Base-by-base conservation (phyloP, 2,888 invertebrate genomes). In the Dioctria linearis region DNA sequence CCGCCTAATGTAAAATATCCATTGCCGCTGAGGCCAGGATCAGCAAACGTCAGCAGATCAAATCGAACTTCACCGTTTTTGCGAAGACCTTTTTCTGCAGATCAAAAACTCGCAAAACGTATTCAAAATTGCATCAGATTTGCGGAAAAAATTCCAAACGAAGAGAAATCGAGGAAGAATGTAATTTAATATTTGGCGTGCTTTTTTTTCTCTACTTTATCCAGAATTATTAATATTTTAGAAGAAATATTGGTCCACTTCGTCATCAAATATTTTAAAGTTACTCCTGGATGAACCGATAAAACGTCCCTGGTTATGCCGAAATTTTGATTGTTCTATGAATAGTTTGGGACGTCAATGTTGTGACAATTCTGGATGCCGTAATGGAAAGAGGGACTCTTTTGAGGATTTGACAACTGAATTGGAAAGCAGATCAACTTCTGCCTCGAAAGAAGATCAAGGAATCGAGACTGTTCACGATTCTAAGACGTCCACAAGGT, bases 241-340 rank as follows among this genome's bases (percentile, higher is more conserved):
- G 83, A 82, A 81, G 3, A 78, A 80, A 63, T 80, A 57, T 37
- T 67, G 25, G 25, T 54, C 6, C 3, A 84, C 86, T 1, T 88
- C 89, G 0, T 89, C 89, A 4, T 88, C 89, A 49, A 88, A 87
- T 84, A 81, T 89, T n/a, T 83, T 89, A 0, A 89, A 88, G 80
- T 82, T 88, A 0, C 82, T 89, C 65, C 79, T 89, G 65, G 87
- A 88, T 59, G 88, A 89, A 82, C 89, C 89, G 39, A 88, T 89
- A 39, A 89, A 89, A 84, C 87, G 90, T 87, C 90, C 91, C 86
- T 91, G 91, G 90, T 86, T 87, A 82, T 86, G 89, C 87, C 85
- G 85, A 39, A 81, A 84, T 79, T 81, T 76, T 61, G 84, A 82
- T 11, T 73, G 25, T 51, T 80, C 81, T 37, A 63, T 71, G 13